Evolutionary conservation across 2,888 invertebrate species (phyloP).

Genomic region (Cyrtodaria siliqua): DNA sequence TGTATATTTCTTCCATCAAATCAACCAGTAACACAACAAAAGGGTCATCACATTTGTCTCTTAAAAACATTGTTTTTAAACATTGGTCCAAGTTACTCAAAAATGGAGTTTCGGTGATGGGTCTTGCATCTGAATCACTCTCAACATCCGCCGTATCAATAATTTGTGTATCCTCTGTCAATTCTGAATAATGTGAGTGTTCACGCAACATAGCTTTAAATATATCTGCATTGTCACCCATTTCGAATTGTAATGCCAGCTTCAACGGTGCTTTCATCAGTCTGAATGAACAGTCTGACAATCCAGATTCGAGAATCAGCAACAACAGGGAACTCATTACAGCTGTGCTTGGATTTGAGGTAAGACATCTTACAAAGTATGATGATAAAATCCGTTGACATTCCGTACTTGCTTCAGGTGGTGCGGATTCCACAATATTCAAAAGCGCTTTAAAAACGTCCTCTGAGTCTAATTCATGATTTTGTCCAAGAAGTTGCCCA

Average conservation of each 20-base stretch:
- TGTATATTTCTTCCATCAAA: conserved; percentile 10
- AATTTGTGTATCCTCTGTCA: too few relatives aligned
- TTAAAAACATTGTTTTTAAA: not conserved
- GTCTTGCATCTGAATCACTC: too few relatives aligned
- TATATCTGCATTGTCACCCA: conserved; percentile 2
- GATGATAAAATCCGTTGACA: conserved; percentile 25
- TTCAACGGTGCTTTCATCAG: conserved; percentile 23
- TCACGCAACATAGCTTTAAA: too few relatives aligned
- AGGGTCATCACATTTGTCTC: conserved; percentile 7
- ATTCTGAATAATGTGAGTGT: too few relatives aligned
- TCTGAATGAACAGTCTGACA: conserved; percentile 15
- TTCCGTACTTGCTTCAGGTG: not conserved
- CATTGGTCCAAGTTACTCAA: too few relatives aligned
- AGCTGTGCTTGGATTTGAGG: conserved; percentile 22
- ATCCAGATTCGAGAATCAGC: not conserved
- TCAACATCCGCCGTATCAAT: too few relatives aligned
- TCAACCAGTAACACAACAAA: conserved; percentile 35
- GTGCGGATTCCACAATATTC: not conserved
- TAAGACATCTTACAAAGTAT: conserved; percentile 40
- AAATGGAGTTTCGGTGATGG: too few relatives aligned
- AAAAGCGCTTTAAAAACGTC: conserved; percentile 1
- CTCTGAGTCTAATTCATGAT: conserved; percentile 8
- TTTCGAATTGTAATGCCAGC: conserved; percentile 10
- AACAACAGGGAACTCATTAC: conserved; percentile 15
- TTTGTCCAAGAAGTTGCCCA: not conserved